These are phyloP conservation scores for Drosophila parabipectinata DNA, from an alignment of 1,140 invertebrate genomes.

Conservation along the genomic window DNA sequence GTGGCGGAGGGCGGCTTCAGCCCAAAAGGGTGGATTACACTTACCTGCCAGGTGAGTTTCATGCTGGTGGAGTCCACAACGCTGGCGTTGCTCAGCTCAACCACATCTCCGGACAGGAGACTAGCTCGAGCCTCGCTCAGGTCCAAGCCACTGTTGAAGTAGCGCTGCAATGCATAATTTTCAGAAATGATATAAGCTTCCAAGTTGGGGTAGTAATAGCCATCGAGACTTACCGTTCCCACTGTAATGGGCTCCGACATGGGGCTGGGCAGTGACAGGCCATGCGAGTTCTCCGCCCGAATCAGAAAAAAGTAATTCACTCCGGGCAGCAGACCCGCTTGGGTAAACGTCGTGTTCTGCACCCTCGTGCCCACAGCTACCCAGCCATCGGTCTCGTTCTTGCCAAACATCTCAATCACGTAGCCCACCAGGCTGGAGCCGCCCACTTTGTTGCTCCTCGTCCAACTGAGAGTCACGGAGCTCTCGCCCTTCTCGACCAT, in stretches of 20 bases:
- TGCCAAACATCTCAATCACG: conserved; percentile 89
- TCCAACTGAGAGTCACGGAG: conserved; percentile 92
- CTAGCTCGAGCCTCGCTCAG: conserved; percentile 88
- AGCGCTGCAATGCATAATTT: conserved; percentile 41
- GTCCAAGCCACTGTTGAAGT: conserved; percentile 85
- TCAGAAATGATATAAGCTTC: neutral
- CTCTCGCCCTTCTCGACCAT: conserved; percentile 90
- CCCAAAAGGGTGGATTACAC: conserved; percentile 25
- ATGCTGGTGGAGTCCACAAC: conserved; percentile 92
- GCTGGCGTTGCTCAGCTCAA: conserved; percentile 91
- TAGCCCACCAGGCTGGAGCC: conserved; percentile 93
- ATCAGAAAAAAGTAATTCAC: conserved; percentile 94
- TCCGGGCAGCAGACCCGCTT: conserved; percentile 88
- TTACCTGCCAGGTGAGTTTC: conserved; percentile 93
- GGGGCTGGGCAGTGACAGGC: conserved; percentile 88
- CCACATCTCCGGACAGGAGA: conserved; percentile 89
- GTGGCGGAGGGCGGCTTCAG: neutral
- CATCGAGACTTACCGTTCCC: conserved; percentile 71
- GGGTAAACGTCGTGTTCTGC: conserved; percentile 87
- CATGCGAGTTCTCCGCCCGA: conserved; percentile 93
- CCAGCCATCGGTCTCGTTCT: conserved; percentile 86
- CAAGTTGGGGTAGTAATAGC: neutral
- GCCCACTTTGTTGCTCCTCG: conserved; percentile 90
- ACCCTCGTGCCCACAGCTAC: conserved; percentile 86
- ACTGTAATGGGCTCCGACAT: conserved; percentile 87